Conservation (phyloP, 2,113 vertebrate genomes). For the Forbesichthys agassizii region DNA sequence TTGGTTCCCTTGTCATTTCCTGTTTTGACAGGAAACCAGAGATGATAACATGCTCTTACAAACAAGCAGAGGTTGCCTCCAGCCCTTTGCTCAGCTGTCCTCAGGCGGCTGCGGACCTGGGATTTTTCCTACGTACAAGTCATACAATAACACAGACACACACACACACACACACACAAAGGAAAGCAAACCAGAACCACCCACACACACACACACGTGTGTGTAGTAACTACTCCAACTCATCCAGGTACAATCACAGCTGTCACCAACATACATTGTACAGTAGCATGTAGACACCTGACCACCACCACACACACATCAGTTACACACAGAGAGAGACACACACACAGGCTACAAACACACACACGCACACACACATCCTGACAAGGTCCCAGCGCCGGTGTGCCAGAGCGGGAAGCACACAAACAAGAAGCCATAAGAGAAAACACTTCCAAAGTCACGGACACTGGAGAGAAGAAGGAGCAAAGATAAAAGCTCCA, state of each 20-base stretch:
- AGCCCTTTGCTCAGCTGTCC: conserved; percentile 56
- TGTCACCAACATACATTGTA: neutral
- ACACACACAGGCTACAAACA: neutral
- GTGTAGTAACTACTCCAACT: no score
- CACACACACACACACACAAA: neutral
- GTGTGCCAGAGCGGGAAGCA: conserved; percentile 39
- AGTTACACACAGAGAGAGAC: neutral
- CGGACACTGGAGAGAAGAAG: conserved; percentile 46
- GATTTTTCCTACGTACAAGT: neutral
- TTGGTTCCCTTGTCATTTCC: conserved; percentile 71
- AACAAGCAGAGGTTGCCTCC: conserved; percentile 66
- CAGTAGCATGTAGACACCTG: conserved; percentile 11
- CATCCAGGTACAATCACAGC: neutral
- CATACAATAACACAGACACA: conserved; percentile 15
- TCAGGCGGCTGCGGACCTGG: conserved; percentile 29
- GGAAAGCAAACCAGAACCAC: neutral
- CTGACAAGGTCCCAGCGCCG: conserved; percentile 50
- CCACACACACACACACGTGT: conserved; percentile 2
- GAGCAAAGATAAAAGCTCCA: conserved; percentile 59
- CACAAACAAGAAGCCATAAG: conserved; percentile 47
- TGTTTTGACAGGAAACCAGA: conserved; percentile 79
- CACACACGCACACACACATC: conserved; percentile 22
- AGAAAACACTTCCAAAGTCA: conserved; percentile 69
- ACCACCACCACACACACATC: conserved; percentile 10
- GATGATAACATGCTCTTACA: conserved; percentile 70